Conservation (phyloP, 2,888 invertebrate genomes). For the Iphiclides podalirius region DNA sequence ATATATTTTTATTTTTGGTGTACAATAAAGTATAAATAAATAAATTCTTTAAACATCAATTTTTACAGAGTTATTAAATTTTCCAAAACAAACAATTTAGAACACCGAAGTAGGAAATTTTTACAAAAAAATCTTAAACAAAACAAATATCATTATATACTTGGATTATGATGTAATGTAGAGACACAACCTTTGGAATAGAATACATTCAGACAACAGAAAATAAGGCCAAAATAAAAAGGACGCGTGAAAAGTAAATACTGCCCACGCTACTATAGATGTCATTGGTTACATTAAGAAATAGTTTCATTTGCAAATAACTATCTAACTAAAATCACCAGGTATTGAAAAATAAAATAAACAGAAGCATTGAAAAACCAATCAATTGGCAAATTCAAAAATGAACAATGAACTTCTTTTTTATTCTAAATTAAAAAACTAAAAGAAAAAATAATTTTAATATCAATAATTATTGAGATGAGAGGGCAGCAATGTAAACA, state of each 20-base stretch:
- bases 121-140: not conserved
- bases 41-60: not conserved
- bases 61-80: no score
- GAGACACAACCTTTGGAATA: no score
- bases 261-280: slow-evolving; percentile 63
- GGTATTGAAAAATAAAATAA: not conserved
- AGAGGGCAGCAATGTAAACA: not conserved
- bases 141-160: no score
- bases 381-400: not conserved
- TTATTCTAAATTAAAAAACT: slow-evolving; percentile 2
- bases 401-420: not conserved
- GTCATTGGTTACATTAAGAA: slow-evolving; percentile 57
- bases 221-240: slow-evolving; percentile 43
- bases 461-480: not conserved
- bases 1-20: no score
- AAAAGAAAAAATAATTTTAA: slow-evolving; percentile 10
- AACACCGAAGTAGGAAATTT: not conserved
- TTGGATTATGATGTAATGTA: not conserved
- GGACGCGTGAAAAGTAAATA: slow-evolving; percentile 68
- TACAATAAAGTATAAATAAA: no score
- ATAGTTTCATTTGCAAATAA: slow-evolving; percentile 62
- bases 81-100: no score
- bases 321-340: slow-evolving; percentile 8
- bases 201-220: slow-evolving; percentile 44
- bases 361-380: slow-evolving; percentile 7